Percentiles rank a stretch among this genome's conserved stretches.
phyloP scores from a whole-genome alignment of 2,113 vertebrate species.

The Scolopax mira region DNA sequence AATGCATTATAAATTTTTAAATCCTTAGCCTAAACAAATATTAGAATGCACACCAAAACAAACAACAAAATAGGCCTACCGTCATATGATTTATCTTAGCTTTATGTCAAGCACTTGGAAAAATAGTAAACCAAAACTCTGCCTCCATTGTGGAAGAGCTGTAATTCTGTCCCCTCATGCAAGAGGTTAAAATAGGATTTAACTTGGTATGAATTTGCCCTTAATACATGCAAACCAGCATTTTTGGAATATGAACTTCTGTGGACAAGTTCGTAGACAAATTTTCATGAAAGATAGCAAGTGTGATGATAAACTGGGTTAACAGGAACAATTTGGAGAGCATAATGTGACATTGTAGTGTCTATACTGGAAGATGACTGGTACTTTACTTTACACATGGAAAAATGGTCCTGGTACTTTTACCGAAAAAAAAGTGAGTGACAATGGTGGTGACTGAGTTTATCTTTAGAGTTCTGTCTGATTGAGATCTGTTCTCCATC shows the following conservation, averaged over 20 bases:
- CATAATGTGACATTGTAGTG: neutral
- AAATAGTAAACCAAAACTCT: neutral
- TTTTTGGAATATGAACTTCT: neutral
- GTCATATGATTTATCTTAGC: neutral
- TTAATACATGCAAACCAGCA: neutral
- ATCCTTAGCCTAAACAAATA: slow-evolving; percentile 18
- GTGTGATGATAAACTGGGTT: neutral
- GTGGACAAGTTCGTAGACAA: neutral
- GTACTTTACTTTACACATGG: neutral
- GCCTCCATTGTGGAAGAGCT: neutral
- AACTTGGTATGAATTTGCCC: neutral
- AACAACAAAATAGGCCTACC: neutral
- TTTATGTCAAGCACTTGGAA: neutral
- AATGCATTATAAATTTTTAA: neutral
- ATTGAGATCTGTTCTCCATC: neutral
- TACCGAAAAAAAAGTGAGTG: neutral
- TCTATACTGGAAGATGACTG: neutral
- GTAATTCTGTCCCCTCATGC: neutral
- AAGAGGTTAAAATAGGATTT: neutral
- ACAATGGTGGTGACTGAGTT: neutral
- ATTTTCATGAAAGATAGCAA: neutral
- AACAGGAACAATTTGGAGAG: neutral
- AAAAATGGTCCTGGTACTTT: neutral
- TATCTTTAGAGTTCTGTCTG: neutral
- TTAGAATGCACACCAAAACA: neutral